Percentiles rank a stretch among this genome's conserved stretches.
Evolutionary conservation across 2,888 invertebrate genomes (phyloP).

Genomic region (Leucophenga montana): DNA sequence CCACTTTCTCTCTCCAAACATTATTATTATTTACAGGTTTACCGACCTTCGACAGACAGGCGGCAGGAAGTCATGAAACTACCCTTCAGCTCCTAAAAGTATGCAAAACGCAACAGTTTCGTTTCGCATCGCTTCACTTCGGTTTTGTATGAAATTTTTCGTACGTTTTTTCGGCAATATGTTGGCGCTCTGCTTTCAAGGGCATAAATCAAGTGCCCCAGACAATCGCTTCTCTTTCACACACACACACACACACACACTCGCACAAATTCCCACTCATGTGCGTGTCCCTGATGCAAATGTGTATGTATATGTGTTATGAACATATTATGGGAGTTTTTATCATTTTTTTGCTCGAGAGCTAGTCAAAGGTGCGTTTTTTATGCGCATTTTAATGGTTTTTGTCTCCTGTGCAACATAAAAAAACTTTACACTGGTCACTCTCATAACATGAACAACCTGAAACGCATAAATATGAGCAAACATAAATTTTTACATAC

Average conservation of each 20-base stretch:
- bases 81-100: constrained; percentile 40
- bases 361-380: constrained; percentile 5
- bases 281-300: not conserved
- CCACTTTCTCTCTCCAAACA: not conserved
- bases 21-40: constrained; percentile 16
- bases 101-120: constrained; percentile 46
- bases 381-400: not conserved
- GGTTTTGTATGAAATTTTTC: not conserved
- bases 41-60: constrained; percentile 12
- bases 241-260: not conserved
- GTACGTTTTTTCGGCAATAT: not conserved
- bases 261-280: constrained; percentile 17
- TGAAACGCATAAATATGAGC: too few relatives aligned
- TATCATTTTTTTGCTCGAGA: not conserved
- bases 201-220: constrained; percentile 57
- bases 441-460: not conserved
- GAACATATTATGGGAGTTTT: not conserved
- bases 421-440: constrained; percentile 15
- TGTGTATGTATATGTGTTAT: constrained; percentile 1
- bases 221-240: constrained; percentile 53
- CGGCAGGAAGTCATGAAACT: not conserved
- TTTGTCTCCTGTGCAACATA: not conserved
- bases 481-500: too few relatives aligned
- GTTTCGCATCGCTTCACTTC: constrained; percentile 15
- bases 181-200: constrained; percentile 35